Conservation (phyloP, 30 jellyfish, hydroid and myxozoan species). For the Aurelia sp. region DNA sequence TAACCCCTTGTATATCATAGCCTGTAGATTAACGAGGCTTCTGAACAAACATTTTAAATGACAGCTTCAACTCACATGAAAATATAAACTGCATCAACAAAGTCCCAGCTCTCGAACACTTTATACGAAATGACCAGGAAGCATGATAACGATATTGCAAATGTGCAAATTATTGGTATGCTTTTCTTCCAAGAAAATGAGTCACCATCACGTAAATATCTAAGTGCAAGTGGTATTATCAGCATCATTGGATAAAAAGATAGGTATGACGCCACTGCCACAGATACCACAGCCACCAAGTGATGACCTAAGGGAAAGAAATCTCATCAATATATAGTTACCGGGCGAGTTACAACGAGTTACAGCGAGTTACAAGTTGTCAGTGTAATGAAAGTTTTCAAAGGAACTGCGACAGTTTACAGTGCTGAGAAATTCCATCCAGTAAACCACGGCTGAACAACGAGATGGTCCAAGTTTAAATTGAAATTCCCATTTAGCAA, state of each 20-base stretch:
- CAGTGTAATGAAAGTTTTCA: no score
- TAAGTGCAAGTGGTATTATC: slow-evolving; percentile 53
- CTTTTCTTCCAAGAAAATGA: not conserved
- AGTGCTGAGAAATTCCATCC: no score
- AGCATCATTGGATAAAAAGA: slow-evolving; percentile 87
- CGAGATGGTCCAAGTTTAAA: no score
- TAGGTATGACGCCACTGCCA: slow-evolving; percentile 64
- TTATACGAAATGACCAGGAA: slow-evolving; percentile 42
- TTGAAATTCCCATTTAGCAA: no score
- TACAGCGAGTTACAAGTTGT: no score
- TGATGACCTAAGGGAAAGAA: slow-evolving; percentile 45
- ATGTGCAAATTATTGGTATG: not conserved
- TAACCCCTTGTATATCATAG: no score
- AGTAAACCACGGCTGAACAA: no score
- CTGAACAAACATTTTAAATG: no score
- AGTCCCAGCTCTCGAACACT: slow-evolving; percentile 67
- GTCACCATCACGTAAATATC: slow-evolving; percentile 1
- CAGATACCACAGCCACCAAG: slow-evolving; percentile 37
- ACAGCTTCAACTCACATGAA: slow-evolving; percentile 58
- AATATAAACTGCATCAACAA: slow-evolving; percentile 63
- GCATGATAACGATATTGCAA: slow-evolving; percentile 1
- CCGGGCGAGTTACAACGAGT: no score
- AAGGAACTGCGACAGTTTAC: no score
- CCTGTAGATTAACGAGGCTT: no score
- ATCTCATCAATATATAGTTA: not conserved